Base-by-base conservation (phyloP, 1,140 invertebrate genomes). In the Drosophila aff. region DNA sequence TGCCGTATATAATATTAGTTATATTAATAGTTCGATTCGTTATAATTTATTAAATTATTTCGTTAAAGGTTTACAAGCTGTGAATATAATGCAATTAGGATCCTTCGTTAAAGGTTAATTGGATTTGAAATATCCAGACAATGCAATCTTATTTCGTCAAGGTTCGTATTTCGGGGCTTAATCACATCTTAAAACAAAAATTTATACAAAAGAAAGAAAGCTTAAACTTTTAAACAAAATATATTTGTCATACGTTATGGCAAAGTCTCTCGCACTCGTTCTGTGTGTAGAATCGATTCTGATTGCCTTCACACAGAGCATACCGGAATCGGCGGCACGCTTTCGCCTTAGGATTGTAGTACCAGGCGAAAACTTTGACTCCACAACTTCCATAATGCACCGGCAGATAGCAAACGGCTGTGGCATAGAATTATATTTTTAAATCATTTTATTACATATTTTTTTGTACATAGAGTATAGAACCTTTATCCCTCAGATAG, bases 251-350 rank as follows among this genome's bases (percentile, higher is more conserved):
- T n/a, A 62, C 60, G 11, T 1, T 15, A 4, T 18, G 47, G 26
- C 60, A 62, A 38, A 62, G 0, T 5, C 15, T 23, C 31, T 38
- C 31, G 60, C 60, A 62, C 23, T 62, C 60, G 0, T 11, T 6
- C 16, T 11, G 15, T 6, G 60, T 15, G 6, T 36, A 23, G 46
- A 62, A 62, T 33, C 60, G 46, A 26, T 62, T 62, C 10, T 1
- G 3, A n/a, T 62, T 52, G 9, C 60, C 60, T 7, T 23, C 60
- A 52, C 60, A 62, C 1, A 62, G 11, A 7, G 31, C 46, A 62
- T 62, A 53, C 4, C 0, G 0, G 9, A 62, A 62, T 31, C 61
- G n/a, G 2, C 2, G 1, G 23, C 61, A 63, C 1, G 2, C 0
- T 13, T 13, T 63, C 8, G 4, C 4, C 7, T 1, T 15, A 9